Base-by-base conservation (phyloP, 2,113 vertebrate genomes). In the Phalacrocorax brasilianus region DNA sequence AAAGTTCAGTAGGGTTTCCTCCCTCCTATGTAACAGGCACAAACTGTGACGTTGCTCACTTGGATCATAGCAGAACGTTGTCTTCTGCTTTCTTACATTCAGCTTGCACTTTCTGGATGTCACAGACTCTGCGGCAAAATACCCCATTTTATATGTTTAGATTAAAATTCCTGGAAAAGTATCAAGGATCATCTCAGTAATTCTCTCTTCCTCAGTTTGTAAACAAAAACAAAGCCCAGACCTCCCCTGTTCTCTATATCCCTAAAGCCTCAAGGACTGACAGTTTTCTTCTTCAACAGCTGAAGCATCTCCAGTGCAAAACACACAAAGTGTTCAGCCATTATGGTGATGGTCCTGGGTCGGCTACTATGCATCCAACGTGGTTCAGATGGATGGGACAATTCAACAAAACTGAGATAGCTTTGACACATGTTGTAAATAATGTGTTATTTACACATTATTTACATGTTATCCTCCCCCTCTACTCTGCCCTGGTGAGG, bases 331-430 rank as follows among this genome's bases (percentile, higher is more conserved):
- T 4, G 13, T 73, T 89, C 47, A 83, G 38, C 50, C 5, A 1
- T 9, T 8, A 5, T 67, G 26, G 7, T 45, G 35, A 4, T 44
- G 14, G 16, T 62, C 65, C 50, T 79, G 58, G 24, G 44, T 5
- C 67, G 75, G 28, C 50, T 45, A 38, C 62, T 52, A 63, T 2
- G 4, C n/a, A 42, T 42, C 28, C 67, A 61, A 0, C 0, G 0
- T 19, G 35, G 35, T 53, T 73, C 67, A 71, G 71, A 55, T 20
- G 38, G 32, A 55, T 63, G 42, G 50, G 59, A 44, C 21, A 78
- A 44, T 63, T 67, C 66, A 73, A 38, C 33, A 91, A 40, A 71
- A 49, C 28, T 20, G 58, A 82, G 71, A 73, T 27, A 49, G 19
- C 12, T 89, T 72, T 71, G 68, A 50, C 9, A 63, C 18, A 3